Evolutionary conservation across 2,113 vertebrate species (phyloP), one percentile per base, ranked within the genome.

Genomic region (Neomonachus schauinslandi): DNA sequence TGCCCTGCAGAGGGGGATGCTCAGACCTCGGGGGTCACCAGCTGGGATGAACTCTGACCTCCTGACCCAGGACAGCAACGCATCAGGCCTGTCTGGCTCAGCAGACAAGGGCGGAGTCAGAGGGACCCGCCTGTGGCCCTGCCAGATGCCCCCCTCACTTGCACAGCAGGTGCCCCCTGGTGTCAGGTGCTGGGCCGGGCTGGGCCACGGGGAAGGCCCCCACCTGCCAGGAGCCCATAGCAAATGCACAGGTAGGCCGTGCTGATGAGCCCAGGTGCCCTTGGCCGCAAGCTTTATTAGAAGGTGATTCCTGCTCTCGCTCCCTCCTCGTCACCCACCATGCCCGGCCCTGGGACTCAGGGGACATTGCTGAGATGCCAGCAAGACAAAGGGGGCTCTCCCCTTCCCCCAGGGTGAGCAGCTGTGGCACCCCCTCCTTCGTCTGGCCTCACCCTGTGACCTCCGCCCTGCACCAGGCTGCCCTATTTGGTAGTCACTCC

Each of bases 241-340:
- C 22, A 53, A 2, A 16, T 6, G 53, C 53, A 42, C 33, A 19
- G 49, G 33, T 12, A 15, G 63, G 19, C 7, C 7, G 26, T 9
- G 36, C 26, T 11, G 19, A 53, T 3, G 1, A 36, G 3, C 42
- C 72, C 59, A 39, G 61, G 61, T 22, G 36, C 39, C 71, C 1
- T 3, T 0, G 12, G n/a, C 26, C n/a, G 26, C 12, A 1, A 4
- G 13, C 63, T 19, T 22, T 81, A 8, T 49, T 1, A 59, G 53
- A 8, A 31, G 51, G 51, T 2, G 28, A 12, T 5, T 49, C 65
- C 65, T 72, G 71, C 74, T 51, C 8, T 4, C 7, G 14, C 42
- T 63, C 31, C 5, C 22, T 28, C 74, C 59, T 51, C 1, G 0
- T 46, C 53, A 42, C 42, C 59, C 4, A 2, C 31, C 1, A 4